Conservation (phyloP, 2,888 invertebrate species). For the Geophilus truncorum region DNA sequence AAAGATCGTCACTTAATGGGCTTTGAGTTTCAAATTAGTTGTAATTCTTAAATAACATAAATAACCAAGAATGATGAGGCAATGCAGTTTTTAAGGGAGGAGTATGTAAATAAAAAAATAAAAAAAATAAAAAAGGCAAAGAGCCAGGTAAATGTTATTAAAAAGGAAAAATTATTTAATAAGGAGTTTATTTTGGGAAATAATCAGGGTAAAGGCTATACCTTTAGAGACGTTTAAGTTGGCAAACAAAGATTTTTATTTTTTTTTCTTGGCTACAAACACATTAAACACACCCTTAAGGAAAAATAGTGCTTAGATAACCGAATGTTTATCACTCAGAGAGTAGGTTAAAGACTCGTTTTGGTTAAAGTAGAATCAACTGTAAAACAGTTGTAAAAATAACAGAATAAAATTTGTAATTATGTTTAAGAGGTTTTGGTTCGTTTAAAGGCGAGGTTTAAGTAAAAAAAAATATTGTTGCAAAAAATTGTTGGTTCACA, state of each 20-base stretch:
- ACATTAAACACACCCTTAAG: background rate
- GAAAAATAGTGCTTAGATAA: background rate
- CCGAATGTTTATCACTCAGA: background rate
- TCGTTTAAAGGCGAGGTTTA: background rate
- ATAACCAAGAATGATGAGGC: background rate
- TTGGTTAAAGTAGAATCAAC: background rate
- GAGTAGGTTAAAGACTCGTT: background rate
- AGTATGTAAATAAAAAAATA: too few relatives aligned
- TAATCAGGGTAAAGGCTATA: background rate
- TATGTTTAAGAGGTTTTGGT: background rate
- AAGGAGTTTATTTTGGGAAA: background rate
- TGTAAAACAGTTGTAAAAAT: background rate
- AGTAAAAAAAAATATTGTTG: too few relatives aligned
- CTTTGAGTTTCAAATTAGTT: too few relatives aligned
- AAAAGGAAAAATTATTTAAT: background rate
- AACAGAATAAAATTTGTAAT: background rate
- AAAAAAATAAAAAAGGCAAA: background rate
- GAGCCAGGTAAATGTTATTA: background rate
- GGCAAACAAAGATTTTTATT: background rate
- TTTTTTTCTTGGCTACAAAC: background rate
- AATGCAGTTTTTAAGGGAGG: too few relatives aligned
- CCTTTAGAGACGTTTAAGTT: background rate
- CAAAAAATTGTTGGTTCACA: too few relatives aligned
- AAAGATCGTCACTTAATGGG: background rate
- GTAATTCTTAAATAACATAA: too few relatives aligned